phyloP scores from a whole-genome alignment of 53 echinoderm and acorn worm species.

The Paracentrotus lividus region DNA sequence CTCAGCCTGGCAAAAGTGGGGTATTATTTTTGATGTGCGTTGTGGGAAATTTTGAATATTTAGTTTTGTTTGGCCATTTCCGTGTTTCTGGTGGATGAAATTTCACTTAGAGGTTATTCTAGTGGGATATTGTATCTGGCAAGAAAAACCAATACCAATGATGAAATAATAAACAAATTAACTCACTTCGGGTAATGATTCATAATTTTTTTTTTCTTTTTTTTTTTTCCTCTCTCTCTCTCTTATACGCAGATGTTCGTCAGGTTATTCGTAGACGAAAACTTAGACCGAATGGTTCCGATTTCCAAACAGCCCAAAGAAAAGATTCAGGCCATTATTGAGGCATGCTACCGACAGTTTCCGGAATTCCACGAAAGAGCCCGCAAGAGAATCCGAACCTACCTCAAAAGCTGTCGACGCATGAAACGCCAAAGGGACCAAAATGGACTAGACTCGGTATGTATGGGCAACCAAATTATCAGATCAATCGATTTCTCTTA shows the following conservation, averaged over 20 bases:
- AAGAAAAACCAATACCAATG: no score
- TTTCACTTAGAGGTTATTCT: no score
- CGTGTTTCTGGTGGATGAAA: no score
- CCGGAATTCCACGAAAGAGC: constrained; percentile 98
- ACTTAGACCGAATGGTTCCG: constrained; percentile 98
- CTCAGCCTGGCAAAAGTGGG: no score
- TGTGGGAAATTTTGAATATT: no score
- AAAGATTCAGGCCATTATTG: constrained; percentile 98
- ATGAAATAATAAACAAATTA: no score
- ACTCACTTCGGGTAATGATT: no score
- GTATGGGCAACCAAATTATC: background rate
- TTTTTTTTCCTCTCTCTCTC: background rate
- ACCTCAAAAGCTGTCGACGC: constrained; percentile 99
- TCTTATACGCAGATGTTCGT: constrained; percentile 88
- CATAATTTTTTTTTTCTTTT: background rate
- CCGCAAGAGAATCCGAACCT: constrained; percentile 98
- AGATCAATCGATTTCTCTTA: background rate
- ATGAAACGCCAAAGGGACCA: constrained; percentile 98
- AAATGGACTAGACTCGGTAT: constrained; percentile 97
- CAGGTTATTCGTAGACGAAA: constrained; percentile 96
- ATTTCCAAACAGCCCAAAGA: constrained; percentile 99
- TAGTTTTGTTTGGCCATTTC: no score
- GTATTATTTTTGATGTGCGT: no score
- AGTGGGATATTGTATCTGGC: no score
- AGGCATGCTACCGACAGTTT: constrained; percentile 99